Percentiles rank a stretch among this genome's conserved stretches.
Evolutionary conservation across 2,797 vertebrate genomes (phyloP).

Genomic region (Macropus fuliginosus): DNA sequence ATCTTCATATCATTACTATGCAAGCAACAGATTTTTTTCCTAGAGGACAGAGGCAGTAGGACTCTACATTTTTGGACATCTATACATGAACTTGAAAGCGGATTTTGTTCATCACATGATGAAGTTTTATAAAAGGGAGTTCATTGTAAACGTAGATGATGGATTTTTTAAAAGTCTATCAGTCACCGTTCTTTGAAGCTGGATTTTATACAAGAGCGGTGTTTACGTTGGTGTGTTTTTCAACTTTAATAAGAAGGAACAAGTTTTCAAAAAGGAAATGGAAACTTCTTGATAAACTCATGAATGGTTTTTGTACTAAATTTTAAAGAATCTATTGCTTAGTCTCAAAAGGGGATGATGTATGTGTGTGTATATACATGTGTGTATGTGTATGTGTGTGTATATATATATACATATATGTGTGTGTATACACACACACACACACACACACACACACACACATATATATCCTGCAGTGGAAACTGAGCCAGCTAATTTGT

Average conservation of each 20-base stretch:
- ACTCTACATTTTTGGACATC: neutral
- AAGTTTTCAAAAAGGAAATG: conserved; percentile 68
- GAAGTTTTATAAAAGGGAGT: conserved; percentile 49
- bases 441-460: too few species aligned
- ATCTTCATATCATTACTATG: neutral
- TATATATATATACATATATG: too few species aligned
- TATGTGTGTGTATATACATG: neutral
- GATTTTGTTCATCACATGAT: neutral
- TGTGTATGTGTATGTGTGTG: accelerated
- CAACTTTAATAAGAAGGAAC: conserved; percentile 62
- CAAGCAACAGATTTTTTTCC: conserved; percentile 2
- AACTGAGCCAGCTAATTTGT: conserved; percentile 82
- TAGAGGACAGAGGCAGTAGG: neutral
- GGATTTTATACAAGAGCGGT: conserved; percentile 69
- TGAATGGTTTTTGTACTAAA: conserved; percentile 72
- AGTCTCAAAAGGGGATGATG: conserved; percentile 56
- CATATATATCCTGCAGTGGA: conserved; percentile 54
- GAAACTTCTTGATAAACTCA: conserved; percentile 71
- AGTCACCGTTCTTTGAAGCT: conserved; percentile 52
- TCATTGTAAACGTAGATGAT: conserved; percentile 74
- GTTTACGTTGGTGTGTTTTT: conserved; percentile 72
- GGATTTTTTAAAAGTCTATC: conserved; percentile 49
- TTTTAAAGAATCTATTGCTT: conserved; percentile 74
- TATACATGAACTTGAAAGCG: conserved; percentile 8
- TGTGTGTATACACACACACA: too few species aligned